A percentile compares a stretch with the other conserved stretches of the same genome.
phyloP scores from a whole-genome alignment of 2,113 vertebrate genomes.

The Pyxicephalus adspersus region DNA sequence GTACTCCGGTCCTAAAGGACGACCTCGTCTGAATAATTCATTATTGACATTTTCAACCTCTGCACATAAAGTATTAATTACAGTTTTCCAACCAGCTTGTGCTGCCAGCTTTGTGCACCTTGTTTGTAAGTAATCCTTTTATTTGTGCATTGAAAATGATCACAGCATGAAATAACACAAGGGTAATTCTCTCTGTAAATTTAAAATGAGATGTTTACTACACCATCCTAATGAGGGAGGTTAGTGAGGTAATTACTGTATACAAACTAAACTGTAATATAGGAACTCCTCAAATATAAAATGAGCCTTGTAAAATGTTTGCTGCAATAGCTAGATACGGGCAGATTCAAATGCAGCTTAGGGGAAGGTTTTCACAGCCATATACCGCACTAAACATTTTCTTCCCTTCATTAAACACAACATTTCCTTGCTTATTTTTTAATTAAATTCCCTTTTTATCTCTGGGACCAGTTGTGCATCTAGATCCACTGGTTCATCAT shows the following conservation, averaged over 20 bases:
- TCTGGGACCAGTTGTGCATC: too few relatives aligned
- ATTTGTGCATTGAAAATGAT: not conserved
- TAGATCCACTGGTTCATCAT: not conserved
- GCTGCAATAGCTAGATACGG: not conserved
- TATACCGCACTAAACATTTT: not conserved
- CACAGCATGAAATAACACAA: slow-evolving; percentile 2
- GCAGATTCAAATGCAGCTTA: too few relatives aligned
- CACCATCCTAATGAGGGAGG: slow-evolving; percentile 9
- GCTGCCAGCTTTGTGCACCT: not conserved
- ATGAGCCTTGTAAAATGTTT: slow-evolving; percentile 4
- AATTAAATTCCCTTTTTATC: not conserved
- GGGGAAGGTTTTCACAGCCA: not conserved
- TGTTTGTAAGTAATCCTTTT: slow-evolving; percentile 1
- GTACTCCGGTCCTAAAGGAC: not conserved
- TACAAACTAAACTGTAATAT: slow-evolving; percentile 27
- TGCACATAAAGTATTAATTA: slow-evolving; percentile 22
- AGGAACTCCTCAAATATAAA: not conserved
- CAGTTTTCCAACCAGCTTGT: not conserved
- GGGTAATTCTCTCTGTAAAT: slow-evolving; percentile 32
- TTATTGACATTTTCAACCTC: not conserved
- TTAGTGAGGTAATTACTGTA: slow-evolving; percentile 6
- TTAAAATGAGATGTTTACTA: slow-evolving; percentile 30
- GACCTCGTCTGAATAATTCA: slow-evolving; percentile 16
- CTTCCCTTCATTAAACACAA: not conserved
- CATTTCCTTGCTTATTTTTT: not conserved